Evolutionary conservation across 2,797 vertebrate genomes (phyloP).

Genomic region (Silurus aristotelis): DNA sequence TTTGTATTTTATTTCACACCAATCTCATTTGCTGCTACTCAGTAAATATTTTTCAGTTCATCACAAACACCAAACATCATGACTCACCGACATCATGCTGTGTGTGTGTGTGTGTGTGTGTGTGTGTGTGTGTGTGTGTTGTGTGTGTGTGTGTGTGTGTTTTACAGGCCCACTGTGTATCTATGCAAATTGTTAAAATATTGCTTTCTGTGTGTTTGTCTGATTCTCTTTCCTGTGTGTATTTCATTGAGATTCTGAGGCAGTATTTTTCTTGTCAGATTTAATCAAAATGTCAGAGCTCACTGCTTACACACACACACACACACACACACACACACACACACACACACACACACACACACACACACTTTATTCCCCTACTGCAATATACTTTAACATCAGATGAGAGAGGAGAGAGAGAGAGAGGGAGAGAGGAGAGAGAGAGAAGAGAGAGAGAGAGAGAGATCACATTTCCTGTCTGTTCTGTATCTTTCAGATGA

Average conservation of each 20-base stretch:
- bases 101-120: neutral
- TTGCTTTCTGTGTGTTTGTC: slow-evolving; percentile 27
- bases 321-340: slow-evolving; percentile 6
- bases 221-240: slow-evolving; percentile 1
- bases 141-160: slow-evolving; percentile 18
- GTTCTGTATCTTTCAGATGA: neutral
- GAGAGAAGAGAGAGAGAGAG: neutral
- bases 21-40: slow-evolving; percentile 1
- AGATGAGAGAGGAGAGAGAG: neutral
- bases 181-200: slow-evolving; percentile 25
- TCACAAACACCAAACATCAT: slow-evolving; percentile 14
- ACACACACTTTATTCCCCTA: neutral
- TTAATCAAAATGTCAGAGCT: slow-evolving; percentile 31
- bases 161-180: slow-evolving; percentile 7
- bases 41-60: slow-evolving; percentile 8
- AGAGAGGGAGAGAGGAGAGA: neutral
- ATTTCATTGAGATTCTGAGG: slow-evolving; percentile 13
- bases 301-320: slow-evolving; percentile 18
- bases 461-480: neutral
- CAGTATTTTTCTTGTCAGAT: slow-evolving; percentile 28
- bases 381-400: slow-evolving; percentile 7
- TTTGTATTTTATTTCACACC: neutral
- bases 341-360: neutral
- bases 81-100: neutral
- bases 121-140: slow-evolving; percentile 20